phyloP scores from a whole-genome alignment of 2,888 invertebrate species.

The Heteromurus nitidus region DNA sequence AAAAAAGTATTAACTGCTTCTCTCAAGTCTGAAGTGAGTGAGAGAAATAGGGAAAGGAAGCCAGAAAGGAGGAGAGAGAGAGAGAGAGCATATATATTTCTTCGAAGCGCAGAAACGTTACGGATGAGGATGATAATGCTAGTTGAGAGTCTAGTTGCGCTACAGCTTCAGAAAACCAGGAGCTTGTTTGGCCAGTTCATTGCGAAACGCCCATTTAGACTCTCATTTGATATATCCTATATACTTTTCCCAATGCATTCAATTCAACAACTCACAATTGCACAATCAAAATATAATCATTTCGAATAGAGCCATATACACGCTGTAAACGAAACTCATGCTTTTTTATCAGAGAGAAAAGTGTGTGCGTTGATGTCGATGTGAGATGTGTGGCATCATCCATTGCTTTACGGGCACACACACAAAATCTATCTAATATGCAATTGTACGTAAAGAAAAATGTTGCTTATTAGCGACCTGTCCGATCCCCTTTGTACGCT shows the following conservation, averaged over 20 bases:
- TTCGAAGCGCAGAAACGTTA: neutral
- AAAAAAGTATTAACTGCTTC: neutral
- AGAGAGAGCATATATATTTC: neutral
- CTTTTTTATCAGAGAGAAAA: neutral
- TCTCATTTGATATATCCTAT: too few relatives aligned
- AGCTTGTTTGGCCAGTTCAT: constrained; percentile 59
- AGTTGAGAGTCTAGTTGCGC: neutral
- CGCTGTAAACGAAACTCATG: neutral
- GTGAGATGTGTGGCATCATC: too few relatives aligned
- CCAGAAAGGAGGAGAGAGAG: neutral
- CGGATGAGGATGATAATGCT: neutral
- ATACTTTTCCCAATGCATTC: constrained; percentile 49
- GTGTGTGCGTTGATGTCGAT: too few relatives aligned
- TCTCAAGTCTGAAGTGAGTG: neutral
- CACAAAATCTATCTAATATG: neutral
- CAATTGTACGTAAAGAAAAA: neutral
- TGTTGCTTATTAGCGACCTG: neutral
- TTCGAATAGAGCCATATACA: too few relatives aligned
- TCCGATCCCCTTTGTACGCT: neutral
- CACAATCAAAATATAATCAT: neutral
- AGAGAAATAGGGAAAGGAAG: neutral
- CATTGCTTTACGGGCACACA: too few relatives aligned
- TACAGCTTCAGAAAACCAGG: constrained; percentile 17
- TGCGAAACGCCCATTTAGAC: constrained; percentile 57
- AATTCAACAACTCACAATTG: neutral